Base-by-base conservation (phyloP, 2,113 vertebrate genomes). In the Scartelaos histophorus region DNA sequence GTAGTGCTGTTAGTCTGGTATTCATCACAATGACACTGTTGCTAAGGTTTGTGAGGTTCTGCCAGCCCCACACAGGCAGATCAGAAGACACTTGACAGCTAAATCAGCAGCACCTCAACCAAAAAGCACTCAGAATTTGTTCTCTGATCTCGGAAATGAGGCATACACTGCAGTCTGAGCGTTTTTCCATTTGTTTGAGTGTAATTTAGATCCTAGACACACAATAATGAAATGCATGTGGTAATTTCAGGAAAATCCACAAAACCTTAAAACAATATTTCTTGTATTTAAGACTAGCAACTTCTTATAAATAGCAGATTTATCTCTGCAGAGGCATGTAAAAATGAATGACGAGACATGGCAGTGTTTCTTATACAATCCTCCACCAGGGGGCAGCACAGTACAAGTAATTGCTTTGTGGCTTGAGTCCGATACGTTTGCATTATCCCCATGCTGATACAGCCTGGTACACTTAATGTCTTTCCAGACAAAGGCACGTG, bases 341-440 rank as follows among this genome's bases (percentile, higher is more conserved):
- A 34, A 15, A 29, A 10, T 3, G 1, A 61, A 34, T 34, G 29
- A 62, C 29, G 17, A 64, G n/a, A 60, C n/a, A 3, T 25, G 2
- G 45, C 7, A 17, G n/a, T 15, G 47, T 1, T 29, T 75, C 2
- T 66, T 76, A 25, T 54, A 5, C 0, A 0, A 69, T 70, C 17
- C 57, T 60, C 71, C 89, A 89, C 85, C 66, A 0, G 82, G 78
- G 19, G 87, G 82, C 82, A 83, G 74, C 74, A 22, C 77, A 67
- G 77, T 21, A 58, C 43, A 43, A 34, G 38, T 34, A 21, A n/a
- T 64, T 21, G 34, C 6, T 38, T 13, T 64, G 29, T 43, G 34
- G 12, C 34, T 12, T 64, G 34, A 35, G 19, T 38, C 34, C n/a
- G 29, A 10, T 38, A 12, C 17, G 12, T 17, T 35, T n/a, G 61